These are phyloP conservation scores for Drosophila novamexicana DNA, from an alignment of 1,140 invertebrate species.

Conservation along the genomic window DNA sequence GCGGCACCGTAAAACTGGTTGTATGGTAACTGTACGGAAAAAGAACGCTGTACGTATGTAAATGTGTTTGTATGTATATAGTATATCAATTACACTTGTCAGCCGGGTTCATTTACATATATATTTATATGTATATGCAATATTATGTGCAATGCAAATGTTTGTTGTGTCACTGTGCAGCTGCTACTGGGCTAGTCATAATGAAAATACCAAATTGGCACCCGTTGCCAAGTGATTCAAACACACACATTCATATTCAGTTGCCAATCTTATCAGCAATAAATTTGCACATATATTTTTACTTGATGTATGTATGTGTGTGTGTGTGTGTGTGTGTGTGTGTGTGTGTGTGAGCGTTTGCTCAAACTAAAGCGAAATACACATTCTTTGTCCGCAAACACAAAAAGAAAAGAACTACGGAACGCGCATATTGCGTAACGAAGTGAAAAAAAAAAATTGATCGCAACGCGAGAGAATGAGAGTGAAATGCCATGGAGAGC, in stretches of 20 bases:
- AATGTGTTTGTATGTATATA: too few species aligned
- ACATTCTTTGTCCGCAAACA: conserved; percentile 28
- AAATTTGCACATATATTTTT: conserved; percentile 4
- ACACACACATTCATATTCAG: conserved; percentile 2
- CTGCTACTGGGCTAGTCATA: conserved; percentile 37
- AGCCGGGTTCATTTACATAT: neutral
- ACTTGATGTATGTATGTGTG: neutral
- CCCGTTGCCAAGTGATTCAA: conserved; percentile 54
- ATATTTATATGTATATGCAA: too few species aligned
- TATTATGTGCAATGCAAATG: conserved; percentile 13
- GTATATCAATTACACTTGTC: conserved; percentile 5
- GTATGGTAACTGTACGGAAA: neutral
- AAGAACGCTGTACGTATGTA: too few species aligned
- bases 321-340: neutral
- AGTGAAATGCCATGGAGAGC: conserved; percentile 12
- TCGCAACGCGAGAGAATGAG: conserved; percentile 24
- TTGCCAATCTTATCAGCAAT: conserved; percentile 39
- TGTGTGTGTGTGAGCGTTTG: conserved; percentile 10
- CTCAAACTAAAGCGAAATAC: conserved; percentile 42
- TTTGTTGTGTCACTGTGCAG: conserved; percentile 21
- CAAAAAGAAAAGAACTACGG: conserved; percentile 34
- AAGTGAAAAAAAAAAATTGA: conserved; percentile 53
- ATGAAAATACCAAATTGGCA: conserved; percentile 61
- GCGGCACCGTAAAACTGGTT: conserved; percentile 34
- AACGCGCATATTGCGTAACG: conserved; percentile 74